Percentiles rank a stretch among this genome's conserved stretches.
These are phyloP conservation scores for Prionace glauca DNA, from an alignment of 2,797 vertebrate genomes.

Conservation along the genomic window DNA sequence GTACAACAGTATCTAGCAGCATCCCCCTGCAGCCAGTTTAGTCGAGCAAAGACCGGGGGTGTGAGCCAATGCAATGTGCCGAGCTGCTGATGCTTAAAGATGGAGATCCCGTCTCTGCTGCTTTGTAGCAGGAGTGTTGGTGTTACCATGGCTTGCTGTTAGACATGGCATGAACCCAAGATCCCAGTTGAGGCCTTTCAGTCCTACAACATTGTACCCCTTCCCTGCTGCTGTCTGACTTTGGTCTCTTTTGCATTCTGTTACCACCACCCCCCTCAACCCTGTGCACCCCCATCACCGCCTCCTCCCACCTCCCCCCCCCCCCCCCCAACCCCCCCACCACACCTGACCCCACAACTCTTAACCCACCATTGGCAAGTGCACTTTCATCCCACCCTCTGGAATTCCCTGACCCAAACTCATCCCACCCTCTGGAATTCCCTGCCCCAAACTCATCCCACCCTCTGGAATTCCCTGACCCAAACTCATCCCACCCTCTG, in stretches of 20 bases:
- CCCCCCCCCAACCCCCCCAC: not conserved
- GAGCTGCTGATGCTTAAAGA: not conserved
- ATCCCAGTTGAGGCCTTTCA: no score
- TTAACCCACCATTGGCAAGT: not conserved
- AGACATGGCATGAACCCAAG: no score
- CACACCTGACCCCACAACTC: not conserved
- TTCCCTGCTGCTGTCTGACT: not conserved
- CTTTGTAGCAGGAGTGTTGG: not conserved
- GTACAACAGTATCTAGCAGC: not conserved
- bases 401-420: not conserved
- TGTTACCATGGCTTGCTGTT: no score
- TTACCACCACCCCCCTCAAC: no score
- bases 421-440: not conserved
- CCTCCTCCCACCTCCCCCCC: no score
- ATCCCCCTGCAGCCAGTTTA: not conserved
- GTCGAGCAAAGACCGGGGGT: not conserved
- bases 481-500: not conserved
- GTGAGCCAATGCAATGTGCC: not conserved
- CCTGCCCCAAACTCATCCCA: not conserved
- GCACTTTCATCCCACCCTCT: not conserved
- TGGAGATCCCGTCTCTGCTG: not conserved
- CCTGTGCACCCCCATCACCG: no score
- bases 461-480: not conserved
- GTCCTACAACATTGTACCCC: not conserved
- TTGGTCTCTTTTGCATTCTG: not conserved